Conservation (phyloP, 2,888 invertebrate species). For the Polia nebulosa region DNA sequence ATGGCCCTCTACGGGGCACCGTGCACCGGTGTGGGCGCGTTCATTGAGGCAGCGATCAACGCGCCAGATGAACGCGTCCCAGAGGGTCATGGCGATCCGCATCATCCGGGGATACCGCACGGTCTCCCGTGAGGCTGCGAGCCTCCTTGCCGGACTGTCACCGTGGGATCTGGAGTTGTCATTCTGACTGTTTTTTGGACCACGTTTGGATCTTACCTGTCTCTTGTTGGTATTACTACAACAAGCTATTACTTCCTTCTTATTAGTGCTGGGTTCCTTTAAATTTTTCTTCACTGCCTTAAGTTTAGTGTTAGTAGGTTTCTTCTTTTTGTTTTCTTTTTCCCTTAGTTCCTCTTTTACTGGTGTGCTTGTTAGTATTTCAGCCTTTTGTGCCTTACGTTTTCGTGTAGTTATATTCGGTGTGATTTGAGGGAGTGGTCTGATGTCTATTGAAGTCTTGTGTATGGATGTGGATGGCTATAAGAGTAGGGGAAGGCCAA, state of each 20-base stretch:
- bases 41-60: too few species aligned
- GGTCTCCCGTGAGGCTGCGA: too few species aligned
- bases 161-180: constrained; percentile 18
- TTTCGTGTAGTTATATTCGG: constrained; percentile 4
- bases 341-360: constrained; percentile 53
- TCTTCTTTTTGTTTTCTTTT: constrained; percentile 37
- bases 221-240: constrained; percentile 27
- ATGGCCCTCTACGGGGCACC: too few species aligned
- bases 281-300: constrained; percentile 15
- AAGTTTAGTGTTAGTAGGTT: constrained; percentile 5
- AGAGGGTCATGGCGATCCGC: too few species aligned
- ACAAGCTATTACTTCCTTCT: constrained; percentile 13
- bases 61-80: too few species aligned
- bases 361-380: constrained; percentile 62
- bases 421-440: not conserved
- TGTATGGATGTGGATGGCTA: too few species aligned
- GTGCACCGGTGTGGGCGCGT: too few species aligned
- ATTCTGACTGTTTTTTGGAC: constrained; percentile 30
- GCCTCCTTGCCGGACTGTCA: too few species aligned
- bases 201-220: constrained; percentile 20
- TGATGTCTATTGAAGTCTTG: too few species aligned
- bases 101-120: too few species aligned
- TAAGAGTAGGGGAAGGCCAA: too few species aligned
- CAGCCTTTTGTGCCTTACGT: constrained; percentile 46
- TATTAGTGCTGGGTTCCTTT: too few species aligned